Conservation (phyloP, 2,797 vertebrate genomes). For the Scyliorhinus canicula region DNA sequence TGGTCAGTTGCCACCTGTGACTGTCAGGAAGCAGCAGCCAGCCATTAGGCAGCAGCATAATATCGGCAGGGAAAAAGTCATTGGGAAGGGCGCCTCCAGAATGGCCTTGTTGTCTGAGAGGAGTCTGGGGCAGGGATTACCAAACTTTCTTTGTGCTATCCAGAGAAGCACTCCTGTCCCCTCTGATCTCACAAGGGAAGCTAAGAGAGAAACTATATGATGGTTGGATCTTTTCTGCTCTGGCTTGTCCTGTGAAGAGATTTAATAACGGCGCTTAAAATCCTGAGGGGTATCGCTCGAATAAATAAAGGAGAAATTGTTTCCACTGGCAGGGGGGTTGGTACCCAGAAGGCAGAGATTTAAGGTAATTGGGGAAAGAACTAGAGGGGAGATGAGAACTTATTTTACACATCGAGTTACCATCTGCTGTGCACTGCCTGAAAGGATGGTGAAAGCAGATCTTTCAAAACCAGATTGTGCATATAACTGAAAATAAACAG, state of each 20-base stretch:
- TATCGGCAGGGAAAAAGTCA: not conserved
- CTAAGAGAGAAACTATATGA: not conserved
- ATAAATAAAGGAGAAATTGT: not conserved
- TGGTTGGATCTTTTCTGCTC: not conserved
- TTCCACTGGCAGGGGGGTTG: not conserved
- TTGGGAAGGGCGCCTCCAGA: conserved; percentile 33
- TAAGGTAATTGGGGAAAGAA: no score
- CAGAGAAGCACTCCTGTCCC: not conserved
- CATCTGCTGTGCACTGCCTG: not conserved
- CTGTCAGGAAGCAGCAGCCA: not conserved
- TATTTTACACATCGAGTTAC: no score
- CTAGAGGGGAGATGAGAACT: no score
- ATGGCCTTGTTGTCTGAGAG: not conserved
- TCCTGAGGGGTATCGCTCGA: not conserved
- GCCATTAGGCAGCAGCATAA: not conserved
- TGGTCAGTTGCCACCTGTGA: not conserved
- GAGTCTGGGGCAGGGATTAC: not conserved
- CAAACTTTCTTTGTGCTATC: not conserved
- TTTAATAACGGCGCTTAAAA: not conserved
- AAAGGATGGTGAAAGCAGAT: not conserved
- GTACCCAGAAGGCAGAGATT: no score
- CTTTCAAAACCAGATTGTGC: not conserved
- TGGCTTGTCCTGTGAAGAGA: not conserved
- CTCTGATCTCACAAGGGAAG: not conserved
- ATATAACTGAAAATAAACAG: not conserved